Evolutionary conservation across 1,140 invertebrate species (phyloP).

Genomic region (Drosophila aff.): DNA sequence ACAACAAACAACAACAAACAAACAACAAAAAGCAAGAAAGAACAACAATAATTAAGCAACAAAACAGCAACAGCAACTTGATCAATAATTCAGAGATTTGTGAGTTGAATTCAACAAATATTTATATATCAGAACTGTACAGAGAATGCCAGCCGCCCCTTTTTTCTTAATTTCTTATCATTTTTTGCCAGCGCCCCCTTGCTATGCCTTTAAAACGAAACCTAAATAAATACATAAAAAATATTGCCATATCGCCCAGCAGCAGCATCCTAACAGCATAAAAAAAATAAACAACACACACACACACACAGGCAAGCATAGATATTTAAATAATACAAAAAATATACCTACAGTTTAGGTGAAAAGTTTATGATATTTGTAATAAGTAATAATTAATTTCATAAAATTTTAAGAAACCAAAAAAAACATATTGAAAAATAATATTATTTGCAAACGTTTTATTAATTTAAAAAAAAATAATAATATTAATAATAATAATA

Average conservation of each 20-base stretch:
- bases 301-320: neutral
- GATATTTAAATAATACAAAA: neutral
- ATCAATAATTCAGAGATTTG: conserved; percentile 55
- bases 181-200: conserved; percentile 37
- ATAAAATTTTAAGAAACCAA: no score
- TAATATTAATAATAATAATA: neutral
- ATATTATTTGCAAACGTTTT: neutral
- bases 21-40: conserved; percentile 10
- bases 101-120: conserved; percentile 46
- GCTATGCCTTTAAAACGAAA: conserved; percentile 52
- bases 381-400: no score
- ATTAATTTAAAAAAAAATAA: no score
- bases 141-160: conserved; percentile 46
- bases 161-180: conserved; percentile 10
- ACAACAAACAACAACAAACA: conserved; percentile 17
- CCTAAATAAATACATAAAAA: conserved; percentile 11
- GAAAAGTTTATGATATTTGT: neutral
- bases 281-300: conserved; percentile 8
- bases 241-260: conserved; percentile 38
- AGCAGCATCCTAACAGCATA: conserved; percentile 34
- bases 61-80: conserved; percentile 49
- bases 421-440: no score
- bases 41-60: conserved; percentile 34
- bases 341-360: conserved; percentile 9
- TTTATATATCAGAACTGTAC: conserved; percentile 43